Evolutionary conservation across 2,888 invertebrate genomes (phyloP), one percentile per base, ranked within the genome.

Genomic region (Ornithoptera priamus): DNA sequence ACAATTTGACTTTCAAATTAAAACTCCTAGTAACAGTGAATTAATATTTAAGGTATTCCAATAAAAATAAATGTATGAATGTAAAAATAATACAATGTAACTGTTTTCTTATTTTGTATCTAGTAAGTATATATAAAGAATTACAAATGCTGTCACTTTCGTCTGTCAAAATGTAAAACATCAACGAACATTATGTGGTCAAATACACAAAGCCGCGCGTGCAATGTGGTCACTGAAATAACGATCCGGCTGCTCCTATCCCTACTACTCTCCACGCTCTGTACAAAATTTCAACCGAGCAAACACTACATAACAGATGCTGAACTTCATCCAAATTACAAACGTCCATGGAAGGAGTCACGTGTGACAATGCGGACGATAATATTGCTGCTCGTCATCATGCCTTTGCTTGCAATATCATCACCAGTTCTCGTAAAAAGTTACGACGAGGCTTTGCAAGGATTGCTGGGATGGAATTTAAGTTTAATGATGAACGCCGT

Each of bases 261-360:
- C 60, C 62, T 75, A 4, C 65, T 73, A 1, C 81, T 86, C 36
- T 82, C 78, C 60, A 22, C 78, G 75, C 87, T 96, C 75, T 96
- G 97, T 82, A 85, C 93, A 50, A 75, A 67, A 65, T 89, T 93
- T 61, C 89, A 93, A 65, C 95, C 97, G 0, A 95, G 96, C 79
- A 90, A 93, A 65, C 93, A 96, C 72, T 93, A 94, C 81, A 96
- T 97, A 72, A 95, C 95, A n/a, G 93, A 94, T 46, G 94, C 95
- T 76, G 97, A 97, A 82, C 81, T 96, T 69, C 95, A 96, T 94
- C 76, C 72, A 7, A 85, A 95, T 24, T 97, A 97, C 80, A 95
- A 94, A 80, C 95, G 95, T 84, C 97, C 97, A 7, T 90, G 93
- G 42, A 94, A 93, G 7, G 90, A 93, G 2, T 95, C 96, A 62